Base-by-base conservation (phyloP, 2,888 invertebrate genomes). In the Cordylochernes scorpioides region DNA sequence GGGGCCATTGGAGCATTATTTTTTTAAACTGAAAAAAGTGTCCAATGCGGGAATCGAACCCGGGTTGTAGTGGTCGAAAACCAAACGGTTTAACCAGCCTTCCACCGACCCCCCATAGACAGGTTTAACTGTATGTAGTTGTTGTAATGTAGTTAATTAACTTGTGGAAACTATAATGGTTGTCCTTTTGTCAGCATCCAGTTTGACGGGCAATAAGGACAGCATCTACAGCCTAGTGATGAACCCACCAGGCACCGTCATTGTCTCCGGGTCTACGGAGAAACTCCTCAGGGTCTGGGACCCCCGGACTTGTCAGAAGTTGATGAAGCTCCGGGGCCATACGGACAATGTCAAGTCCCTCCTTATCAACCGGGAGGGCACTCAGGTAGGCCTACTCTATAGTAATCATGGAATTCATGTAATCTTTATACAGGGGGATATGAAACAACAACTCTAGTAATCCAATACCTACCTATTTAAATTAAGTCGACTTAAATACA, bases 191-290 rank as follows among this genome's bases (percentile, higher is more conserved):
- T 8, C 49, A 77, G 75, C 94, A 22, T 88, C 91, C 30, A 86
- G 88, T 49, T 63, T 97, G 28, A 73, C 71, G 43, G 97, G 94
- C 30, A 88, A 84, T 51, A 91, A 88, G 55, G 88, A 94, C 55
- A 88, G 88, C 4, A 94, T 97, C 49, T 97, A 97, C 55, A 91
- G 94, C 50, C 61, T 97, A 42, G 91, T 91, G 15, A 94, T 94
- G 86, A 94, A 94, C 55, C 78, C 82, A 21, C 65, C 78, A 4
- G 94, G 91, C 3, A 86, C 80, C 7, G 71, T 94, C 3, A 71
- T 97, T 43, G 82, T 91, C 0, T 86, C 88, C 46, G 97, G 94
- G 14, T 84, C 84, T 10, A 86, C 88, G 4, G 88, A 88, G 49
- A 86, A 84, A 57, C 75, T 84, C 10, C 57, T 97, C 24, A 58